Evolutionary conservation across 2,113 vertebrate genomes (phyloP), one percentile per base, ranked within the genome.

Genomic region (Hyaena hyaena): DNA sequence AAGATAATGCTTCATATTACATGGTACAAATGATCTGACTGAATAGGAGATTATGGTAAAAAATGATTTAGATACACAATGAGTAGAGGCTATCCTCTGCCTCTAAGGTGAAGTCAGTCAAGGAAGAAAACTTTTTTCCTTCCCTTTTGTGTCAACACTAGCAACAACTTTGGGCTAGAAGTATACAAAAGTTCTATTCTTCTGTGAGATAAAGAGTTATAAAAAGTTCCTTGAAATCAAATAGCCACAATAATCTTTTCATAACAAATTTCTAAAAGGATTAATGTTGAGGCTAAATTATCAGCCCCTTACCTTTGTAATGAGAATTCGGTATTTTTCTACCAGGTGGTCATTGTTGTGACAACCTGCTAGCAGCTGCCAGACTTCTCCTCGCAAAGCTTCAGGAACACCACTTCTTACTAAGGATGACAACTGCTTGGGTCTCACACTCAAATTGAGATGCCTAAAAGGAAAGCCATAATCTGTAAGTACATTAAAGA

Each of bases 271-370:
- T 69, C 68, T 39, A 53, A 81, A 84, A 77, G 39, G 11, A 88
- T 85, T 58, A 90, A 69, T 28, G 55, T 8, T 73, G 2, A 77
- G 68, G 80, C 17, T 50, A 63, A 65, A 48, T 26, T 8, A 48
- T 31, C 24, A 24, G 48, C 39, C 50, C 0, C 95, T 98, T 99
- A 99, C 99, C 99, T 99, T 99, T 55, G 99, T 99, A 97, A 99
- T 99, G 92, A 99, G 99, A n/a, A 99, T 99, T 55, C 99, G 99
- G 98, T 99, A 99, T 95, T 99, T 99, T 98, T 99, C 99, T 92
- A 99, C 99, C 88, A 99, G 99, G 98, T 99, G 99, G 97, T 99
- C 99, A 6, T 99, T 99, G 98, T 99, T 99, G 96, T 99, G 99
- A 97, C 99, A 99, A n/a, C 99, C 99, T 0, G 99, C 99, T 93